Evolutionary conservation across 2,113 vertebrate species (phyloP).

Genomic region (Zapornia atra): DNA sequence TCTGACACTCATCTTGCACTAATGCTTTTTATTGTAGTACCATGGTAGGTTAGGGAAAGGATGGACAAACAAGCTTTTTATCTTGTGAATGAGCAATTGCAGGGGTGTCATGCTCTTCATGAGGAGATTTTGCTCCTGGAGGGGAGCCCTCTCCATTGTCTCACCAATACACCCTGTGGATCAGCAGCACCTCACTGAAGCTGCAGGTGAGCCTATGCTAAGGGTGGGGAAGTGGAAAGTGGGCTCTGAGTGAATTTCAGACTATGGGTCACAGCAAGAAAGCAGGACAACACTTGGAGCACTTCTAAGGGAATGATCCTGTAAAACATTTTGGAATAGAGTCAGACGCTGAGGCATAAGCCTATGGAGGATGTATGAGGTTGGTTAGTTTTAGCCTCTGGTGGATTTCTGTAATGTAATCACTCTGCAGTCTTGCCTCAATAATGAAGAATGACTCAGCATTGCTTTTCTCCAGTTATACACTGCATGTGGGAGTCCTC

Average conservation of each 20-base stretch:
- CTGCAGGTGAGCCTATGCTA: neutral
- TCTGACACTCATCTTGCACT: neutral
- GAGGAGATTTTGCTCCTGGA: neutral
- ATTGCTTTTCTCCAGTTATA: neutral
- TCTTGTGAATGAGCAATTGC: neutral
- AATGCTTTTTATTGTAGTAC: neutral
- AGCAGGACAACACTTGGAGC: neutral
- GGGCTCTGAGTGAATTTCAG: neutral
- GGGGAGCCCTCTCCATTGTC: neutral
- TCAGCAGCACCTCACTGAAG: neutral
- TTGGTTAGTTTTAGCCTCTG: neutral
- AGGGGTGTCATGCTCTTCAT: neutral
- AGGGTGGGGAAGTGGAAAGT: neutral
- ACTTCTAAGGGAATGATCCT: neutral
- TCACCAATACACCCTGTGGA: neutral
- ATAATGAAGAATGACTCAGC: neutral
- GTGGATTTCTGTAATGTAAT: constrained; percentile 2
- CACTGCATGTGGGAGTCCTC: neutral
- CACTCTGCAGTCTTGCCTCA: neutral
- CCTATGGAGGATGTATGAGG: neutral
- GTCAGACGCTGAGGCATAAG: neutral
- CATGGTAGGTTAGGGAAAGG: neutral
- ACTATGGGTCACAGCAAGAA: neutral
- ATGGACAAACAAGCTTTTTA: neutral
- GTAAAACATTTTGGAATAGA: neutral